Conservation (phyloP, 2,113 vertebrate genomes). For the Vombatus ursinus region DNA sequence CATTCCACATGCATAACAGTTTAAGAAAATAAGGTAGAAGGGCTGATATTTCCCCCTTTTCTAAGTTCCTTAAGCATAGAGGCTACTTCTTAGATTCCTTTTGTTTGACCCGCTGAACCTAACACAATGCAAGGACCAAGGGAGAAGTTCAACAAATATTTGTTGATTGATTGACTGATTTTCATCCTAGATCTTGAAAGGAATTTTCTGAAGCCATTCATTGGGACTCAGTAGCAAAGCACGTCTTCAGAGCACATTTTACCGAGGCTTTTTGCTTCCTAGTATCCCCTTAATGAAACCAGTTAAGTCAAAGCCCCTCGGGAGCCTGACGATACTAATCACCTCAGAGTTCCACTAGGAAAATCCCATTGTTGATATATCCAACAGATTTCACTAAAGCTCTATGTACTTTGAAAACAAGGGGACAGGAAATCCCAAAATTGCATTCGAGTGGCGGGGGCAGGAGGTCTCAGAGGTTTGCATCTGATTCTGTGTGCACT, state of each 20-base stretch:
- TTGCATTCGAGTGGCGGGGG: constrained; percentile 5
- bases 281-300: not conserved
- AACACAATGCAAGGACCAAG: not conserved
- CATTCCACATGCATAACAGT: not conserved
- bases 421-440: constrained; percentile 18
- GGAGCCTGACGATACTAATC: not conserved
- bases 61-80: not conserved
- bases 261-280: not conserved
- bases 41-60: not conserved
- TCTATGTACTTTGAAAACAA: constrained; percentile 5
- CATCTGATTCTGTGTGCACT: not conserved
- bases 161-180: not conserved
- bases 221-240: not conserved
- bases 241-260: not conserved
- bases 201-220: not conserved
- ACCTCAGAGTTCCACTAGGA: not conserved
- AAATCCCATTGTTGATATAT: not conserved
- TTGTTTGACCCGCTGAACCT: not conserved
- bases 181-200: not conserved
- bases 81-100: not conserved
- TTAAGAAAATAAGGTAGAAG: not conserved
- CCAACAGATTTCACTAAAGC: not conserved
- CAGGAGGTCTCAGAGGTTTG: not conserved
- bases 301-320: not conserved
- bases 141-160: not conserved